A percentile compares a stretch with the other conserved stretches of the same genome.
Evolutionary conservation across 92 coral and sea anemone species (phyloP).

Genomic region (Phenganax subtilis): DNA sequence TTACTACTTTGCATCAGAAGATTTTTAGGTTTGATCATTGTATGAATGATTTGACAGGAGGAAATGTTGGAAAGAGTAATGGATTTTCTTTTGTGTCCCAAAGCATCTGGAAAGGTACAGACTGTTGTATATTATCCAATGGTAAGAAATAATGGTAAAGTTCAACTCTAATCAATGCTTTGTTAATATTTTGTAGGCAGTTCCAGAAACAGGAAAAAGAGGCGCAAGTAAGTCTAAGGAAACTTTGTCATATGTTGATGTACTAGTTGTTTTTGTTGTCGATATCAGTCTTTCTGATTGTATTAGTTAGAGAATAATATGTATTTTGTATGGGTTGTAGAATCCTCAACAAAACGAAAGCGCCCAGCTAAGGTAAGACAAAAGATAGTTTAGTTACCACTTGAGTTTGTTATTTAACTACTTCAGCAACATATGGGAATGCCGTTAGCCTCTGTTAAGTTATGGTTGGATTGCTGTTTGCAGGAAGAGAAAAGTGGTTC

Average conservation of each 20-base stretch:
- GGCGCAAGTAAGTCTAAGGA: neutral
- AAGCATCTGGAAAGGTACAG: constrained; percentile 81
- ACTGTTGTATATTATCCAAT: neutral
- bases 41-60: constrained; percentile 43
- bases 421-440: no score
- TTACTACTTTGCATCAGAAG: neutral
- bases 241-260: neutral
- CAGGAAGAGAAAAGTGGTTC: constrained; percentile 28
- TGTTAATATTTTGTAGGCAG: neutral
- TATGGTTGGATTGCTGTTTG: neutral
- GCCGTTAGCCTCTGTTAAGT: no score
- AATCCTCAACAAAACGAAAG: neutral
- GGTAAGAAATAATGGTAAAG: neutral
- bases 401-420: no score
- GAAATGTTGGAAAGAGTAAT: constrained; percentile 68
- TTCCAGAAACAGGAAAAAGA: neutral
- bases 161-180: neutral
- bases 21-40: neutral
- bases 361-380: constrained; percentile 13
- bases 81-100: constrained; percentile 75
- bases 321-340: neutral
- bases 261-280: neutral
- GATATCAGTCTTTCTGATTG: no score
- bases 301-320: no score
- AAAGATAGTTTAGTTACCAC: no score